These are phyloP conservation scores for Euleptes europaea DNA, from an alignment of 2,113 vertebrate species.

Conservation along the genomic window DNA sequence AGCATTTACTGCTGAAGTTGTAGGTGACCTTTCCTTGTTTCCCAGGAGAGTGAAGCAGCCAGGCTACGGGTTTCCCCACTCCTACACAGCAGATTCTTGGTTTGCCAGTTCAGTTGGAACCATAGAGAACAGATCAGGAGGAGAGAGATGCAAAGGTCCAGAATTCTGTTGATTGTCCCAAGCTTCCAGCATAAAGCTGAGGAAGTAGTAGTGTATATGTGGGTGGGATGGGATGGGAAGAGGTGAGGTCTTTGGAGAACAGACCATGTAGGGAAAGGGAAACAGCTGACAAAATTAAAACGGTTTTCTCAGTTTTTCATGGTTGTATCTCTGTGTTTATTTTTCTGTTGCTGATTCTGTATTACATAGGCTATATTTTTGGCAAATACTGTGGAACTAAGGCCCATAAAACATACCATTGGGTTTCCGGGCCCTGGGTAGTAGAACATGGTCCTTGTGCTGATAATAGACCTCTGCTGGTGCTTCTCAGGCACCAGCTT, in stretches of 20 bases:
- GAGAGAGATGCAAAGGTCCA: neutral
- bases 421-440: neutral
- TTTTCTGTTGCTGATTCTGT: neutral
- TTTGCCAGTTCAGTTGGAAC: neutral
- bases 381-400: neutral
- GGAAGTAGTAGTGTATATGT: neutral
- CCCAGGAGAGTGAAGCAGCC: accelerated
- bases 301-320: neutral
- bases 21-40: neutral
- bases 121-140: neutral
- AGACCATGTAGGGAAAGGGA: neutral
- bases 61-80: neutral
- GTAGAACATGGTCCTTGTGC: neutral
- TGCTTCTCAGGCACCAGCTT: neutral
- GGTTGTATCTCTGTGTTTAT: neutral
- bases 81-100: neutral
- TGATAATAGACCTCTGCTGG: neutral
- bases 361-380: neutral
- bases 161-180: neutral
- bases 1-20: neutral
- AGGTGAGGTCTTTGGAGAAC: neutral
- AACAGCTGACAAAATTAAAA: neutral
- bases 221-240: too few species aligned
- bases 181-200: neutral
- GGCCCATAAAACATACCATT: neutral